Percentiles rank a stretch among this genome's conserved stretches.
phyloP scores from a whole-genome alignment of 2,797 vertebrate species.

The Paedocypris micromegethes region DNA sequence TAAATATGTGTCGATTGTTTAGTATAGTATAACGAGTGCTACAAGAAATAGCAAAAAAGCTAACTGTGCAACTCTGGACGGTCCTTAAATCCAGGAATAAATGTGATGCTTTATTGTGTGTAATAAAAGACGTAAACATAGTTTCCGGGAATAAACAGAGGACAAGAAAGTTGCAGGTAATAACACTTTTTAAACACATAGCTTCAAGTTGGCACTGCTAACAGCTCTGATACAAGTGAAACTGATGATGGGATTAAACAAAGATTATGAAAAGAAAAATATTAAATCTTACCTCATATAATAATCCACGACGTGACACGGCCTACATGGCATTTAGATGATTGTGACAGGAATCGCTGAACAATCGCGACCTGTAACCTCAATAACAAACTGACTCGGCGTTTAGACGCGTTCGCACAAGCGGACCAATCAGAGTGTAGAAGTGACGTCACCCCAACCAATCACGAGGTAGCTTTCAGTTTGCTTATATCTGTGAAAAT shows the following conservation, averaged over 20 bases:
- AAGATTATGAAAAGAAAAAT: too few relatives aligned
- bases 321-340: not conserved
- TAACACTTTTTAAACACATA: not conserved
- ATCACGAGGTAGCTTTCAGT: not conserved
- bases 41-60: too few relatives aligned
- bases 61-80: too few relatives aligned
- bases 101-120: not conserved
- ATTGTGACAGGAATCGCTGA: slow-evolving; percentile 1
- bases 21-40: too few relatives aligned
- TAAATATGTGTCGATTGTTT: too few relatives aligned
- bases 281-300: slow-evolving; percentile 18
- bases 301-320: not conserved
- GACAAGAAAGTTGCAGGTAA: too few relatives aligned
- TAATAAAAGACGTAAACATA: too few relatives aligned
- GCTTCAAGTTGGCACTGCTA: slow-evolving; percentile 3
- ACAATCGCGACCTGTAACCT: not conserved
- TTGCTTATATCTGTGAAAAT: not conserved
- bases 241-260: not conserved
- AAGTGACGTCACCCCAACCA: not conserved
- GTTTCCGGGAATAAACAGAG: not conserved
- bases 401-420: not conserved
- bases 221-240: not conserved
- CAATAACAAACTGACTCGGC: not conserved
- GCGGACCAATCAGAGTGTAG: not conserved
- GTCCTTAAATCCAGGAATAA: too few relatives aligned